Evolutionary conservation across 2,797 vertebrate species (phyloP).

Genomic region (Trachops cirrhosus): DNA sequence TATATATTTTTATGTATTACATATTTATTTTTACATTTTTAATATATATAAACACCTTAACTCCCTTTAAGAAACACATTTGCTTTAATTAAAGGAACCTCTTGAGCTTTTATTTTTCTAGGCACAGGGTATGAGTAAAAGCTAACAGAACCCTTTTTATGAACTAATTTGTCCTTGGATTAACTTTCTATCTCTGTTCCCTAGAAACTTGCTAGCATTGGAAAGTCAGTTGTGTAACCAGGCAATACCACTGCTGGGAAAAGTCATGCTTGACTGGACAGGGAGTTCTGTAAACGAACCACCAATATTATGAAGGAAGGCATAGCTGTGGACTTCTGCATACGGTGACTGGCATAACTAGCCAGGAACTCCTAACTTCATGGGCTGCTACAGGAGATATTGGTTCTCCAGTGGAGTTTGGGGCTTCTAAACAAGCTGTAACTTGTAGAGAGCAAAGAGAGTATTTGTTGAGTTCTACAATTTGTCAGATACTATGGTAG

Average conservation of each 20-base stretch:
- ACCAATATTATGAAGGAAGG: neutral
- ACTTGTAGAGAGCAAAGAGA: neutral
- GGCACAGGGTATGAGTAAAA: neutral
- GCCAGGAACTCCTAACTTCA: neutral
- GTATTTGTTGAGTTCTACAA: neutral
- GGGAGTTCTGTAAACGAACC: neutral
- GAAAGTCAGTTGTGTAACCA: neutral
- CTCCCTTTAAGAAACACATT: neutral
- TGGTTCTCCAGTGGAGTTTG: neutral
- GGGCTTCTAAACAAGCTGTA: neutral
- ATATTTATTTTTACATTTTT: neutral
- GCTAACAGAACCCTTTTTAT: neutral
- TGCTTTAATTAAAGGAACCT: neutral
- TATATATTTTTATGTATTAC: neutral
- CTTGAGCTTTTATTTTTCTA: neutral
- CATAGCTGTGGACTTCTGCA: neutral
- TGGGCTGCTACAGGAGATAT: neutral
- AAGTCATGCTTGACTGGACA: neutral
- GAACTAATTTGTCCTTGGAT: neutral
- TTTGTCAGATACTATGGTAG: neutral
- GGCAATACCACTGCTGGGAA: neutral
- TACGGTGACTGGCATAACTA: neutral
- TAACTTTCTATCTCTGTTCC: neutral
- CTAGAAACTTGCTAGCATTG: neutral
- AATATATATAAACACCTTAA: neutral